Evolutionary conservation across 1,140 invertebrate species (phyloP), one percentile per base, ranked within the genome.

Genomic region (Argopecten irradians): DNA sequence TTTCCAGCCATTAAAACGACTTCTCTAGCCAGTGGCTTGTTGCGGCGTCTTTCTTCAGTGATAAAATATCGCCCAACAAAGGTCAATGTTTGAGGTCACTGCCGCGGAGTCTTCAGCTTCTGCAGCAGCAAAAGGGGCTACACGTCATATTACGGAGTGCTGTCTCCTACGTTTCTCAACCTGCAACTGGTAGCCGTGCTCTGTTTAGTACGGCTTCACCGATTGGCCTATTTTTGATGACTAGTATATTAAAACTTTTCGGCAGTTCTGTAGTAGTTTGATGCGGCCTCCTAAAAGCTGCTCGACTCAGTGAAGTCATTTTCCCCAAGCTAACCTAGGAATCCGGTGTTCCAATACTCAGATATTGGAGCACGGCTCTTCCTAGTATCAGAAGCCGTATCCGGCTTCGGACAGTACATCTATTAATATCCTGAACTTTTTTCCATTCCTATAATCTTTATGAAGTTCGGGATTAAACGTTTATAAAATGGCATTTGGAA

Each of bases 361-460:
- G 55, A 71, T 71, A 84, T 87, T 87, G 86, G 86, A 87, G 86
- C 86, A 87, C 86, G 86, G 86, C 86, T 87, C 86, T 87, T 87
- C 86, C 86, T 87, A 87, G 86, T 84, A 34, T 3, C n/a, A 71
- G n/a, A 39, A 46, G 83, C n/a, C 39, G 86, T 43, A 83, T 83
- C 86, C 82, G 86, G 86, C 33, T 87, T 87, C 86, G 82, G 83
- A 83, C 82, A 82, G 83, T 43, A 35, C 16, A 87, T 33, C 33
- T 87, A 84, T 39, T 55, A 46, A 41, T 87, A 87, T 82, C 43
- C 84, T 83, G 83, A 82, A 84, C 34, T 84, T 84, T 87, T 87
- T 84, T 83, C 82, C 84, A 84, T 87, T 87, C 86, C 83, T 34
- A 87, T 71, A 82, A 43, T 82, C 43, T 84, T 87, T 82, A 87